phyloP scores from a whole-genome alignment of 2,797 vertebrate species.

The Pangasius larnaudii region DNA sequence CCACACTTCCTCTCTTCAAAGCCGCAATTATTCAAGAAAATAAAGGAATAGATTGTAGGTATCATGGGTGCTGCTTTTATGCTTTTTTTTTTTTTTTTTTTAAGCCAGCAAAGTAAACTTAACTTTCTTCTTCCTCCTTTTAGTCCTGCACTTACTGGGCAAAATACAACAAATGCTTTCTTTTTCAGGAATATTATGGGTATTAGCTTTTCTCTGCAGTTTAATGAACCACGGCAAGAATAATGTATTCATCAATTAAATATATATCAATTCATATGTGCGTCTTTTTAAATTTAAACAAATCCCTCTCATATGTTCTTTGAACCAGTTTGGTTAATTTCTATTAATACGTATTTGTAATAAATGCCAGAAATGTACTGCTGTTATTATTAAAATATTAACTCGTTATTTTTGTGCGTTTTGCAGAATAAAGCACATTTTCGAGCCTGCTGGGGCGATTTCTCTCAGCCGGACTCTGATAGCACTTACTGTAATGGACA shows the following conservation, averaged over 20 bases:
- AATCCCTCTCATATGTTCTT: background rate
- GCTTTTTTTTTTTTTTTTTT: background rate
- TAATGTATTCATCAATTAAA: background rate
- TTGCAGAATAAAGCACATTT: background rate
- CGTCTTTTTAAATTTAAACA: background rate
- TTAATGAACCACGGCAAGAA: background rate
- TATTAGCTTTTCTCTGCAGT: background rate
- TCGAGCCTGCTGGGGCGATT: constrained; percentile 1
- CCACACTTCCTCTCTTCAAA: constrained; percentile 73
- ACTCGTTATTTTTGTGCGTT: background rate
- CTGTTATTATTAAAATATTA: background rate
- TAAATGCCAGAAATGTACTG: background rate
- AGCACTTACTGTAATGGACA: constrained; percentile 59
- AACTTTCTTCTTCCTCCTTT: constrained; percentile 60
- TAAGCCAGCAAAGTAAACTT: constrained; percentile 64
- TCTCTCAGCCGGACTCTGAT: constrained; percentile 39
- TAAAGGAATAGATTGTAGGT: constrained; percentile 65
- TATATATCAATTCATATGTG: background rate
- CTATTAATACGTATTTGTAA: background rate
- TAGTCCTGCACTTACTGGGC: background rate
- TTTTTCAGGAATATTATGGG: background rate
- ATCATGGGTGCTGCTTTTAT: background rate
- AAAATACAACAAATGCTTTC: background rate
- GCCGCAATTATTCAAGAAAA: constrained; percentile 79
- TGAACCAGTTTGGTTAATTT: background rate